Evolutionary conservation across 1,140 invertebrate species (phyloP).

Genomic region (Drosophila jambulina): DNA sequence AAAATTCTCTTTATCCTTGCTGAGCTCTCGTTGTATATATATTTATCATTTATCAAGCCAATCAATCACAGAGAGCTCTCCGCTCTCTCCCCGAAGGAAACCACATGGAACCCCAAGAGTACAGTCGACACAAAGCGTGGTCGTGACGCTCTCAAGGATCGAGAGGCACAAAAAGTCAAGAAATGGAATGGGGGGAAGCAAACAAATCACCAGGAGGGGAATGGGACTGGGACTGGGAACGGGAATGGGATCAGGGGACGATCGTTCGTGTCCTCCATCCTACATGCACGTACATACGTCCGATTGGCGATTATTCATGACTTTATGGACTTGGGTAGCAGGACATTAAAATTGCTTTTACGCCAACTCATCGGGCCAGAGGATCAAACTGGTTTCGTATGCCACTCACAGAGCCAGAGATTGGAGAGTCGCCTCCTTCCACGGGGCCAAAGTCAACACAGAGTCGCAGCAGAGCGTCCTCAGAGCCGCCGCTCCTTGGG

Average conservation of each 20-base stretch:
- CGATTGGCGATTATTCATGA: constrained; percentile 79
- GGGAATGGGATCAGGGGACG: constrained; percentile 16
- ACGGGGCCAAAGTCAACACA: constrained; percentile 36
- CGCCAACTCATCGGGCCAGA: constrained; percentile 78
- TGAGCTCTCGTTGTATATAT: neutral
- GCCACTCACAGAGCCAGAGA: constrained; percentile 63
- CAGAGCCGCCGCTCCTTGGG: constrained; percentile 62
- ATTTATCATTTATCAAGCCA: neutral
- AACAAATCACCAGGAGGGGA: constrained; percentile 51
- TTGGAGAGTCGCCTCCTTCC: constrained; percentile 22
- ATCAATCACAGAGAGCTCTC: constrained; percentile 10
- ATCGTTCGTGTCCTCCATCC: constrained; percentile 52
- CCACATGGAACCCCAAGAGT: constrained; percentile 34
- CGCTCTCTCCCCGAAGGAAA: constrained; percentile 1
- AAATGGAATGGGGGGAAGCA: constrained; percentile 21
- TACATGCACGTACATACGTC: constrained; percentile 65
- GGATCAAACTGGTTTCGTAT: constrained; percentile 82
- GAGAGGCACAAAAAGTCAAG: constrained; percentile 27
- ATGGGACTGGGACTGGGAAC: neutral
- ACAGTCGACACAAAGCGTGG: constrained; percentile 50
- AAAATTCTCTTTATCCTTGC: neutral
- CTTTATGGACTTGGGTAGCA: constrained; percentile 78
- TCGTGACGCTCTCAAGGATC: constrained; percentile 46
- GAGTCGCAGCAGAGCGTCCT: constrained; percentile 9
- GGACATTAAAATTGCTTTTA: constrained; percentile 84